Base-by-base conservation (phyloP, 2,888 invertebrate species). In the Alloscopus bannaensis region DNA sequence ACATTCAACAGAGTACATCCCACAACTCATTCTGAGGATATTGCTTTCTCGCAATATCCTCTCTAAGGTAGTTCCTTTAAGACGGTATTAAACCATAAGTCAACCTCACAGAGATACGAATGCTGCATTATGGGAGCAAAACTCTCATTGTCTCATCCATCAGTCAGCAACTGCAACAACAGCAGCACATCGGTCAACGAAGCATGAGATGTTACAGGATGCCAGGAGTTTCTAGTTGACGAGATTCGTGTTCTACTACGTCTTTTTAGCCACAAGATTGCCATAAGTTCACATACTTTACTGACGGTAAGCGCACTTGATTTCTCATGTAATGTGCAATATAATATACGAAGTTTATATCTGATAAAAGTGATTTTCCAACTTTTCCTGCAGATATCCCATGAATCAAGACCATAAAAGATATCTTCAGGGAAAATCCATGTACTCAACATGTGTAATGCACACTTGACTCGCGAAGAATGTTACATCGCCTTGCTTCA, bases 381-480 rank as follows among this genome's bases (percentile, higher is more conserved):
- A 60, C 60, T 50, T 71, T 71, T 62, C 62, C 62, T 62, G 71
- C 18, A 62, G 71, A 50, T 71, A 71, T 71, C 60, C n/a, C 71
- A 71, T 45, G 59, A 71, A 71, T 71, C 71, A 62, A 62, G 71
- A 47, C 22, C 26, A 62, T 60, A 60, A 60, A 47, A 47, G 24
- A 52, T 57, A 60, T 60, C 60, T 71, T 18, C 26, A 11, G 50
- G 40, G 52, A 60, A 71, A 50, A 62, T 62, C 26, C 71, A 71
- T 28, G 47, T 28, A 22, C 18, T 31, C 18, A 59, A 16, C 18
- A 11, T n/a, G 13, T 31, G 28, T 57, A 26, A 45, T 11, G 45
- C 18, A 45, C n/a, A 45, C 18, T 45, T 45, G 13, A 45, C n/a
- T 45, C n/a, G n/a, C n/a, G n/a, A n/a, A n/a, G n/a, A 45, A 36